A percentile compares a stretch with the other conserved stretches of the same genome.
phyloP scores from a whole-genome alignment of 2,113 vertebrate species.

The Pomatostomus ruficeps region DNA sequence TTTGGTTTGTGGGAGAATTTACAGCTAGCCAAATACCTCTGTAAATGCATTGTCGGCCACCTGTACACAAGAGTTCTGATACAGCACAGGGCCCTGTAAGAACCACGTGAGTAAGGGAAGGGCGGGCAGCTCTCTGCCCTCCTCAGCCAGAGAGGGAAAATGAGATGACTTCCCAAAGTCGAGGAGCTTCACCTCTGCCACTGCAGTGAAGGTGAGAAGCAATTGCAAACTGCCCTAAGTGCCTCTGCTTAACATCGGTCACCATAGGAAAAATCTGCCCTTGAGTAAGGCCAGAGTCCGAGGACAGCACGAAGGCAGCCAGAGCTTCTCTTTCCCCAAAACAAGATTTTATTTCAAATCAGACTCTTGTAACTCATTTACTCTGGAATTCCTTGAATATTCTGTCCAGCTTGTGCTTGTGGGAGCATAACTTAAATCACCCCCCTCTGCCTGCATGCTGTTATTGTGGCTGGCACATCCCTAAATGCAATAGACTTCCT shows the following conservation, averaged over 20 bases:
- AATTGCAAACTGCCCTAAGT: not conserved
- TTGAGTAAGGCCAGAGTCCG: not conserved
- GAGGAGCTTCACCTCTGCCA: not conserved
- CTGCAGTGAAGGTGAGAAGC: not conserved
- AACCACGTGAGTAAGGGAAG: accelerated
- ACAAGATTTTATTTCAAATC: not conserved
- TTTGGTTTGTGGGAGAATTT: not conserved
- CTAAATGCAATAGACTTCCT: not conserved
- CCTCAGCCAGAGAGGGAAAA: not conserved
- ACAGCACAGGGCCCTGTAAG: not conserved
- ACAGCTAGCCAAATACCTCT: not conserved
- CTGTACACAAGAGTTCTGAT: not conserved
- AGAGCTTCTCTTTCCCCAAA: not conserved
- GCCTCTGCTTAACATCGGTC: not conserved
- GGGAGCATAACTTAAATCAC: not conserved
- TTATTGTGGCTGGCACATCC: not conserved
- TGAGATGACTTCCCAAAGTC: not conserved
- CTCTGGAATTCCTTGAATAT: not conserved
- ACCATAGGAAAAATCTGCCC: not conserved
- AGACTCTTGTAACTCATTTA: not conserved
- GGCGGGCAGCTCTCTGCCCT: not conserved
- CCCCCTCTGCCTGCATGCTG: not conserved
- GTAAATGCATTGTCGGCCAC: not conserved
- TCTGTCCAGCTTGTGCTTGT: not conserved
- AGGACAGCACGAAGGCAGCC: not conserved